Evolutionary conservation across 2,797 vertebrate genomes (phyloP), one percentile per base, ranked within the genome.

Genomic region (Bradypodion pumilum): DNA sequence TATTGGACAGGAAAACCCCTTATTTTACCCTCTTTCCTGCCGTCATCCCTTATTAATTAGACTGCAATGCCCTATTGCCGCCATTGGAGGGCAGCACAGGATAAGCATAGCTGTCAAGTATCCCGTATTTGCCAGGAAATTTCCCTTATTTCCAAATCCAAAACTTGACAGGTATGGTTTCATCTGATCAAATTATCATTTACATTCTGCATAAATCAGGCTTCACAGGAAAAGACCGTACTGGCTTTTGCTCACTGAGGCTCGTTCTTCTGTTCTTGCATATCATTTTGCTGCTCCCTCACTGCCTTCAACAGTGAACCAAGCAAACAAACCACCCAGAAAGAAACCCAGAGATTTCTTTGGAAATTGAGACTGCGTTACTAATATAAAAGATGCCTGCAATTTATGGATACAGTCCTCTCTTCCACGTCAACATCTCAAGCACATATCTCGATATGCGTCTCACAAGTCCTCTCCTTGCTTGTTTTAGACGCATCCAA

Each of bases 401-500:
- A 75, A 86, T 84, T 89, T 86, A 78, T 80, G 25, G 81, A 40
- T 21, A 56, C 19, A 81, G 85, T 86, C 0, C n/a, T n/a, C 32
- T 65, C 76, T 4, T 78, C 59, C 35, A 29, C 83, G 72, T 78
- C 77, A 73, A 46, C n/a, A 86, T 89, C 80, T 84, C 49, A 66
- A 77, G 74, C 60, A 74, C 89, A 90, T 85, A 32, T 86, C 74
- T 74, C 90, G 79, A 85, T 90, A 86, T 72, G 85, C 1, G 23
- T 60, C 46, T 80, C 23, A 19, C 42, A 69, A 0, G 75, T 83
- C 60, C 62, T 27, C 59, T 15, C 82, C 8, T 5, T 74, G 66
- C 46, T 89, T 89, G 60, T 87, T 88, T 91, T 85, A 74, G 87
- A 85, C 90, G 82, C 3, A 76, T 84, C 87, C 27, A 89, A 86